Evolutionary conservation across 2,797 vertebrate genomes (phyloP).

Genomic region (Cyclopterus lumpus): DNA sequence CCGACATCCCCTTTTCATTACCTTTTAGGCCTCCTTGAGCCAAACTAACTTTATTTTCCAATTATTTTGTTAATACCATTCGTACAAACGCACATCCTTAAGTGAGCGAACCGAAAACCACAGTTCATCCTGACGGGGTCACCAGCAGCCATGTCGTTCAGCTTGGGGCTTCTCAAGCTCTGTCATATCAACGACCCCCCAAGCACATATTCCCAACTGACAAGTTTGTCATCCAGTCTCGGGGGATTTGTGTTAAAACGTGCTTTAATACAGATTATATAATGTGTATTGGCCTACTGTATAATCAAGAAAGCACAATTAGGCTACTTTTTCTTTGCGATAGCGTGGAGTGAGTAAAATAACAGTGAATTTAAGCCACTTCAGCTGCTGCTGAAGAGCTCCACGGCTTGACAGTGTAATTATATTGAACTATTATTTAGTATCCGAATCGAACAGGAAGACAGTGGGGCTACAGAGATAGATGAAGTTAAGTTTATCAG

Average conservation of each 20-base stretch:
- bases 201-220: neutral
- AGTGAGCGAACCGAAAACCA: constrained; percentile 21
- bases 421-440: constrained; percentile 36
- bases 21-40: neutral
- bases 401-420: constrained; percentile 20
- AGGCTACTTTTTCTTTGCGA: neutral
- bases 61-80: neutral
- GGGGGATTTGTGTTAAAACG: neutral
- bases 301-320: neutral
- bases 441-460: constrained; percentile 37
- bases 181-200: constrained; percentile 11
- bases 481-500: constrained; percentile 65
- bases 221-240: constrained; percentile 1
- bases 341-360: neutral
- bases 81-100: neutral
- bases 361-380: constrained; percentile 3
- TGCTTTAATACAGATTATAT: neutral
- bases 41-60: neutral
- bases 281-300: neutral
- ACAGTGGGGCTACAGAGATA: constrained; percentile 33
- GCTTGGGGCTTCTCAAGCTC: neutral
- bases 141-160: constrained; percentile 16
- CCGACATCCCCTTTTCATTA: neutral
- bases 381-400: constrained; percentile 10
- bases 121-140: constrained; percentile 22